Evolutionary conservation across 2,113 vertebrate species (phyloP).

Genomic region (Lampris incognitus): DNA sequence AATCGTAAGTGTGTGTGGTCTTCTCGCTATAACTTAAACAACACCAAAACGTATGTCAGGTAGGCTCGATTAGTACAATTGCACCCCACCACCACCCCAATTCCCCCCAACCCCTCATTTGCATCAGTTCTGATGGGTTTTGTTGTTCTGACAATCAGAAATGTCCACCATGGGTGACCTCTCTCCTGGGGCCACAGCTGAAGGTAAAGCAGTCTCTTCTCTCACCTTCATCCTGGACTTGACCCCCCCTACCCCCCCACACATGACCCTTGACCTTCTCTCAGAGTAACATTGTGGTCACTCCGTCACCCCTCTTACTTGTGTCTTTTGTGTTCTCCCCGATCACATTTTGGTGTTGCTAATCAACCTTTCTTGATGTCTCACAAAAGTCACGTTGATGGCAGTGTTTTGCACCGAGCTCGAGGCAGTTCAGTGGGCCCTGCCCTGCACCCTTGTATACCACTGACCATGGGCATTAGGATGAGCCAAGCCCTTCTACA

Average conservation of each 20-base stretch:
- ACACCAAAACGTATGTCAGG: neutral
- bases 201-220: conserved; percentile 58
- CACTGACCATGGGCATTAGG: neutral
- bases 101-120: neutral
- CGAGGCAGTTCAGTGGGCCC: neutral
- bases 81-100: neutral
- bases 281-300: conserved; percentile 22
- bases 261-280: conserved; percentile 9
- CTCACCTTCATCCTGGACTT: conserved; percentile 9
- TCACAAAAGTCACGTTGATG: neutral
- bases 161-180: conserved; percentile 58
- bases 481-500: neutral
- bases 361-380: too few relatives aligned
- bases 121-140: conserved; percentile 29
- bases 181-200: conserved; percentile 52
- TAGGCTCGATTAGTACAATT: neutral
- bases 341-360: too few relatives aligned
- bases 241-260: conserved; percentile 24
- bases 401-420: neutral
- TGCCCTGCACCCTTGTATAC: neutral
- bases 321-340: conserved; percentile 43
- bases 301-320: neutral
- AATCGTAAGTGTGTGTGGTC: too few relatives aligned
- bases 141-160: conserved; percentile 64
- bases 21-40: neutral